Evolutionary conservation across 1,140 invertebrate genomes (phyloP).

Genomic region (Drosophila bipectinata): DNA sequence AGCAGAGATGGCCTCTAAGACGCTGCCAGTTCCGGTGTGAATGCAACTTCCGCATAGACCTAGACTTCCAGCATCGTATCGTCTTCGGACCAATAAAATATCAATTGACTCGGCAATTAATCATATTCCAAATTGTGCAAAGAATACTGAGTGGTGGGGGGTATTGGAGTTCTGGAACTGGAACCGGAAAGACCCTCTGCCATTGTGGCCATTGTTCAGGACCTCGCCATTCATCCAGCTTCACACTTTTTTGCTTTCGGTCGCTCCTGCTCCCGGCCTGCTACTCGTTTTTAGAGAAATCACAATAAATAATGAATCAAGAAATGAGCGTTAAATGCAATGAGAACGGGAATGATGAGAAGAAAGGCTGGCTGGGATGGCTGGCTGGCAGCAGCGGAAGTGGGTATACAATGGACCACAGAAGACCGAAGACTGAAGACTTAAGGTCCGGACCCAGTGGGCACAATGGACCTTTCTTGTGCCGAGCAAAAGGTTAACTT

Average conservation of each 20-base stretch:
- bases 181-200: conserved; percentile 63
- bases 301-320: conserved; percentile 83
- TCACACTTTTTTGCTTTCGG: conserved; percentile 68
- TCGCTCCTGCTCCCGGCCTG: conserved; percentile 15
- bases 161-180: conserved; percentile 8
- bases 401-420: conserved; percentile 72
- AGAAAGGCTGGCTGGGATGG: conserved; percentile 37
- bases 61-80: conserved; percentile 19
- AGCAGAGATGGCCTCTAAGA: conserved; percentile 23
- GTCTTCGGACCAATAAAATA: conserved; percentile 74
- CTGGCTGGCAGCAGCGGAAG: conserved; percentile 64
- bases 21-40: conserved; percentile 60
- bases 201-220: conserved; percentile 55
- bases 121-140: conserved; percentile 78
- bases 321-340: conserved; percentile 83
- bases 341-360: conserved; percentile 53
- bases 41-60: conserved; percentile 66
- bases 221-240: conserved; percentile 55
- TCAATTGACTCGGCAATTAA: conserved; percentile 83
- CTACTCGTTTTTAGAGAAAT: conserved; percentile 72
- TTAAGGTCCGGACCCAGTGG: conserved; percentile 24
- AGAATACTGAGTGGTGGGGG: conserved; percentile 23
- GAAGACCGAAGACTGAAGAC: conserved; percentile 28
- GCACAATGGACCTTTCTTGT: conserved; percentile 40
- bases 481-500: conserved; percentile 66